Evolutionary conservation across 2,113 vertebrate genomes (phyloP).

Genomic region (Ahaetulla prasina): DNA sequence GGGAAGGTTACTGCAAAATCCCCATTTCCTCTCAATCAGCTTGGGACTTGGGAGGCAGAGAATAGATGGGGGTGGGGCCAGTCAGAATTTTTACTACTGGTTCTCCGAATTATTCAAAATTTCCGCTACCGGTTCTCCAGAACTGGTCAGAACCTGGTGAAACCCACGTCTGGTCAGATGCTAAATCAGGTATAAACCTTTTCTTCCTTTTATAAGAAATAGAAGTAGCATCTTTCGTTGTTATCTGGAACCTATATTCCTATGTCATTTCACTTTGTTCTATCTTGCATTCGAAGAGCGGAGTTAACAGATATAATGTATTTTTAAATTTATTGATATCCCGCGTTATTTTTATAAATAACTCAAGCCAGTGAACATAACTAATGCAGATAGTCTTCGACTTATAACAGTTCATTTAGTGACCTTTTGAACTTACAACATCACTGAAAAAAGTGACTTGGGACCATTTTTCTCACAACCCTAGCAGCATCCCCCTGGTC

Average conservation of each 20-base stretch:
- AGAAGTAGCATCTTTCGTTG: background rate
- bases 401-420: background rate
- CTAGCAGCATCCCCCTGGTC: background rate
- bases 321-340: background rate
- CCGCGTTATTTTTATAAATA: background rate
- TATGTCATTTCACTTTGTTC: background rate
- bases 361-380: background rate
- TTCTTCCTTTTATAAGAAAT: background rate
- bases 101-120: no score
- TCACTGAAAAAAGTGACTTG: background rate
- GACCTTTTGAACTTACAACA: background rate
- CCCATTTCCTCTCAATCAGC: no score
- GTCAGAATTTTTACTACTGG: no score
- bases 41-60: no score
- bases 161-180: no score
- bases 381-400: background rate
- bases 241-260: no score
- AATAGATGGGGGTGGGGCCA: no score
- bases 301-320: background rate
- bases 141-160: no score
- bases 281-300: background rate
- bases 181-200: background rate
- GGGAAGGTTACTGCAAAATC: no score
- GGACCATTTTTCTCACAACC: background rate
- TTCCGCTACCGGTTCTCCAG: no score